Base-by-base conservation (phyloP, 2,797 vertebrate genomes). In the Spinus olivaceus region DNA sequence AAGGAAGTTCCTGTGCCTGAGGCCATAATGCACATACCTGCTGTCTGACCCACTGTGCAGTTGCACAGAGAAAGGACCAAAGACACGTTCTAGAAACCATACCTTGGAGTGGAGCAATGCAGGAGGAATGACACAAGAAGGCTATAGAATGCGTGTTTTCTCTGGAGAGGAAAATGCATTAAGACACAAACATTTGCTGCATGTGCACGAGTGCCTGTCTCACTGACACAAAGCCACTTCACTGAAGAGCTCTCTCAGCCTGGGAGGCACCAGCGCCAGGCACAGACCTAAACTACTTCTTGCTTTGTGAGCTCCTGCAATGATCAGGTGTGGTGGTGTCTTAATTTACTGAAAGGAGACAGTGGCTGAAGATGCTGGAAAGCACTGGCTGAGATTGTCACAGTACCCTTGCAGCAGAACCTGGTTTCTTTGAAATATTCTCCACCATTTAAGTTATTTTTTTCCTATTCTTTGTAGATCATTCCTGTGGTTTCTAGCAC, bases 191-290 rank as follows among this genome's bases (percentile, higher is more conserved):
- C 33, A 72, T 96, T 88, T 88, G 81, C 80, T 66, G 77, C 65
- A 47, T 69, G 66, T 79, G 74, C 64, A n/a, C 1, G 30, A 85
- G 83, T 81, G 71, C 71, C 51, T 0, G 0, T 70, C 88, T 91
- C 3, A 0, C 70, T 54, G 74, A 83, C 66, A 92, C 83, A 87
- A 77, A 84, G 81, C 67, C 89, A 94, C 95, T 95, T 78, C 89
- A 95, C 4, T 95, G 81, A 92, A 96, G 92, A 82, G 81, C 60
- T 85, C 92, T 92, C 91, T 95, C 69, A 92, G 87, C 79, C 89
- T 33, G 28, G 56, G 74, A 91, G 71, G 79, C 46, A 57, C 84
- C 61, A 70, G 77, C 1, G 0, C 60, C 86, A 89, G 81, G 84
- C 83, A 93, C 70, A 82, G 67, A 71, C 69, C 54, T 51, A 80